Evolutionary conservation across 2,113 vertebrate genomes (phyloP).

Genomic region (Pseudorectes ferrugineus): DNA sequence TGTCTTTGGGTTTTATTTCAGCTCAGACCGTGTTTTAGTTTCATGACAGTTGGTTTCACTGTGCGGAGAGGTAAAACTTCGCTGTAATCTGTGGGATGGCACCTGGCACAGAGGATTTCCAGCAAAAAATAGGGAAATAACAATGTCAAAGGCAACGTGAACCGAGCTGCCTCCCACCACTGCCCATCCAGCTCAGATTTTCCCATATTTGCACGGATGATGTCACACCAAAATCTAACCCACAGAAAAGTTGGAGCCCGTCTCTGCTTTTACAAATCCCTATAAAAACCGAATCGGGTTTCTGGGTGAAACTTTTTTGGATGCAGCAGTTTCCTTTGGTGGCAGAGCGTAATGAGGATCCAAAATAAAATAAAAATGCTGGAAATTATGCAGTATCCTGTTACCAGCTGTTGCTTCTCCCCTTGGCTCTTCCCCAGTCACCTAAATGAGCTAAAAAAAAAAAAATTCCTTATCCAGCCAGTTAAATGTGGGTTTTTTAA

Average conservation of each 20-base stretch:
- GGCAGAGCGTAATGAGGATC: background rate
- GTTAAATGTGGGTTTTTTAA: background rate
- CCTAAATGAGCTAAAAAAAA: slow-evolving; percentile 27
- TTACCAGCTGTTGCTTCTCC: slow-evolving; percentile 49
- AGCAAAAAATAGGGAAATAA: background rate
- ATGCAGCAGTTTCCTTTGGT: slow-evolving; percentile 31
- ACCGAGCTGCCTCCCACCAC: background rate
- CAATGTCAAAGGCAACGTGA: background rate
- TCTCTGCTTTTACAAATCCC: slow-evolving; percentile 7
- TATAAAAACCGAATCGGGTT: slow-evolving; percentile 17
- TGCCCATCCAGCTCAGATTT: slow-evolving; percentile 8
- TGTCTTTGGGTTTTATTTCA: background rate
- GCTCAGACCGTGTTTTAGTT: background rate
- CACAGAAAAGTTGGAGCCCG: background rate
- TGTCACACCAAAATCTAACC: slow-evolving; percentile 17
- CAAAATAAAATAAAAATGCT: slow-evolving; percentile 8
- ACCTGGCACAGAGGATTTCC: background rate
- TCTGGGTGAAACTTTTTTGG: slow-evolving; percentile 40
- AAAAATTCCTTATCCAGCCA: background rate
- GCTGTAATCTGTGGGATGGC: background rate
- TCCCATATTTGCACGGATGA: slow-evolving; percentile 31
- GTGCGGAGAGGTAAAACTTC: background rate
- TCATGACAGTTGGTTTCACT: background rate
- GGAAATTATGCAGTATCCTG: slow-evolving; percentile 8
- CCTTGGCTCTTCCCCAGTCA: slow-evolving; percentile 15